Conservation (phyloP, 2,888 invertebrate species). For the Ectobius pallidus region DNA sequence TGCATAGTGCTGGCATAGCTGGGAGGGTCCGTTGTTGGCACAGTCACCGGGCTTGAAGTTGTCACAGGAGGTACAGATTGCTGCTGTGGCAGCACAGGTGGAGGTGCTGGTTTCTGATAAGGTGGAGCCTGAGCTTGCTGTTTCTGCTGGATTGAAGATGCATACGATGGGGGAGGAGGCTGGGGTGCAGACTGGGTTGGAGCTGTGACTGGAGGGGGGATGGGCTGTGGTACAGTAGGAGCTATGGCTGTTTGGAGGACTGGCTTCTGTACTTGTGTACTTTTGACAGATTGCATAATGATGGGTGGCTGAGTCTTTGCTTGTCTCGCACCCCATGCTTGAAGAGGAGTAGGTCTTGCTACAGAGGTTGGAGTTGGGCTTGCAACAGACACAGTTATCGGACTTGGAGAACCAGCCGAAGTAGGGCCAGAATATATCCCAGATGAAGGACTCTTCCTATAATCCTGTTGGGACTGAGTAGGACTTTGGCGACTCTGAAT, state of each 20-base stretch:
- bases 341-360: constrained; percentile 80
- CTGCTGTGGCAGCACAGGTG: constrained; percentile 54
- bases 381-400: constrained; percentile 72
- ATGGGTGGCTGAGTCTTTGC: constrained; percentile 91
- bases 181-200: constrained; percentile 54
- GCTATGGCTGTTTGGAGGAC: constrained; percentile 93
- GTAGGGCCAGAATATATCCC: constrained; percentile 85
- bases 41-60: constrained; percentile 54
- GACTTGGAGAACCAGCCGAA: constrained; percentile 84
- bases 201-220: constrained; percentile 47
- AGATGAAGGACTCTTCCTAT: constrained; percentile 84
- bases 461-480: constrained; percentile 78
- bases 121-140: constrained; percentile 55
- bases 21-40: constrained; percentile 87
- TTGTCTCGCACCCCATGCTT: constrained; percentile 85
- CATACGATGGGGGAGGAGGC: constrained; percentile 83
- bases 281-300: constrained; percentile 96
- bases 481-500: constrained; percentile 89
- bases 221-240: constrained; percentile 78
- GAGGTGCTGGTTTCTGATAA: constrained; percentile 48
- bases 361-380: constrained; percentile 63
- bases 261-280: constrained; percentile 94
- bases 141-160: constrained; percentile 80
- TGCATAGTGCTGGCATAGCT: constrained; percentile 93
- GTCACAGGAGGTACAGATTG: constrained; percentile 52